phyloP scores from a whole-genome alignment of 2,113 vertebrate species.

The Mus pahari region DNA sequence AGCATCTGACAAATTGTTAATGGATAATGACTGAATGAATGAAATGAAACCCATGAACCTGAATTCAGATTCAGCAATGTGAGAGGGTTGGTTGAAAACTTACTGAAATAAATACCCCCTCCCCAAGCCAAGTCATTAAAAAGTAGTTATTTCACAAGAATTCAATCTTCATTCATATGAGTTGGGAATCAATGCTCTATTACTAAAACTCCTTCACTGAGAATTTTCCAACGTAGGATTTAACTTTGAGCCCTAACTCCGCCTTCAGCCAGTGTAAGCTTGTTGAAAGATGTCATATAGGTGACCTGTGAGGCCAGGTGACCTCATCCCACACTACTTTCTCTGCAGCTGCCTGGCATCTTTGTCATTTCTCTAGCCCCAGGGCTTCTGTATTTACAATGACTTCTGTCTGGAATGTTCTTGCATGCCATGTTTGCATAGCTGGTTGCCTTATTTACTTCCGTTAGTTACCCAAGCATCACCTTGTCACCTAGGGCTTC shows the following conservation, averaged over 20 bases:
- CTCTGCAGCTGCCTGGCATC: background rate
- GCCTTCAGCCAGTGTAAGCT: background rate
- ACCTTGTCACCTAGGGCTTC: background rate
- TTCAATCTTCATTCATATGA: background rate
- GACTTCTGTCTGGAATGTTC: background rate
- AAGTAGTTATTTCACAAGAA: background rate
- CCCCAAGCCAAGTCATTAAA: background rate
- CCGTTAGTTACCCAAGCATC: background rate
- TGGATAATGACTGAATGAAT: background rate
- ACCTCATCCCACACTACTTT: background rate
- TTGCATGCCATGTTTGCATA: background rate
- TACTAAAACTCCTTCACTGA: background rate
- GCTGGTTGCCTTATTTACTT: background rate
- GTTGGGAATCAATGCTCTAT: background rate
- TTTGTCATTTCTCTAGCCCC: background rate
- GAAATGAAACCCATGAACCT: background rate
- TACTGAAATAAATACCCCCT: background rate
- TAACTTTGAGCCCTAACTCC: background rate
- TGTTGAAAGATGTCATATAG: background rate
- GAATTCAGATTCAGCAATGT: background rate
- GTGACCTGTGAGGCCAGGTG: background rate
- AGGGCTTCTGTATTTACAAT: background rate
- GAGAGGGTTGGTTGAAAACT: background rate
- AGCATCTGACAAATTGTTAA: background rate
- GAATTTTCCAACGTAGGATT: background rate